These are phyloP conservation scores for Ibidorhyncha struthersii DNA, from an alignment of 2,113 vertebrate species.

Conservation along the genomic window DNA sequence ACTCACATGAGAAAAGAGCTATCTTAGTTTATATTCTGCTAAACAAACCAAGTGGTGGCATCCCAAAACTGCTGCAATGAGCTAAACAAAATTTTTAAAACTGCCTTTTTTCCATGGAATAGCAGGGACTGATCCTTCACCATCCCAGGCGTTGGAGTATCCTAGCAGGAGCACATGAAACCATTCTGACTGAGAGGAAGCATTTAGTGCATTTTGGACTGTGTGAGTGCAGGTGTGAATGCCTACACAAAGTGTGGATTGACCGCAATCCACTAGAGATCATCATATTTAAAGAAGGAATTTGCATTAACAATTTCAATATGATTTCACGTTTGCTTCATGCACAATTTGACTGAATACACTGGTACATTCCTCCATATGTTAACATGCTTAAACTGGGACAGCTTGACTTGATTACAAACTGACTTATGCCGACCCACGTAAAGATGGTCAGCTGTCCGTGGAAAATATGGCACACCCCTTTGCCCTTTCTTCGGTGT, in stretches of 20 bases:
- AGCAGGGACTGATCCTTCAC: background rate
- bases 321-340: constrained; percentile 26
- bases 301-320: constrained; percentile 25
- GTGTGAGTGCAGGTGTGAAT: constrained; percentile 22
- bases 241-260: background rate
- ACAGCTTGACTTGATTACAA: constrained; percentile 26
- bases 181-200: background rate
- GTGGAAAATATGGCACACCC: background rate
- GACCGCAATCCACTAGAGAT: background rate
- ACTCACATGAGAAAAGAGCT: background rate
- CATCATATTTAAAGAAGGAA: background rate
- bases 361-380: background rate
- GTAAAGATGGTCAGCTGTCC: background rate
- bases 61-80: background rate
- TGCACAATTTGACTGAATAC: background rate
- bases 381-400: background rate
- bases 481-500: background rate
- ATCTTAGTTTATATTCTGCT: background rate
- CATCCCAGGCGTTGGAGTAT: background rate
- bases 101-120: background rate
- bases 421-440: background rate
- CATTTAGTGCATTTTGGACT: background rate
- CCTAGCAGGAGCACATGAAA: background rate
- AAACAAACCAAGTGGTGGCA: background rate
- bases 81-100: background rate